Percentiles rank a stretch among this genome's conserved stretches.
Conservation (phyloP, 2,797 vertebrate species). For the Rhinella marina region DNA sequence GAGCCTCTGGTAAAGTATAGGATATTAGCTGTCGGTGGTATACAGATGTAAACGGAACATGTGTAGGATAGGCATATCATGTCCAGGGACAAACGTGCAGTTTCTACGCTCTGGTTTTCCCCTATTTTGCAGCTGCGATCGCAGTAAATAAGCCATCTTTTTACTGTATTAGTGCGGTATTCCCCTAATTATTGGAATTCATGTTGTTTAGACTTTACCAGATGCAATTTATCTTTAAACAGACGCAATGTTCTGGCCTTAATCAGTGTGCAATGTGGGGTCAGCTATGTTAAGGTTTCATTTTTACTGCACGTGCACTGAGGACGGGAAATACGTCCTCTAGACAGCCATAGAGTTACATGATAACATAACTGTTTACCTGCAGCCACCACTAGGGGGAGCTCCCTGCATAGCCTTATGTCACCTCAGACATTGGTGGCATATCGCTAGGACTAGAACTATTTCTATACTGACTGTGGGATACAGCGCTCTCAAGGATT, state of each 20-base stretch:
- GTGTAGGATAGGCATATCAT: not conserved
- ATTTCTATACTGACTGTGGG: no score
- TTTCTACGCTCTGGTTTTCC: conserved; percentile 3
- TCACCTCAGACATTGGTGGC: no score
- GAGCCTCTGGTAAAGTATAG: not conserved
- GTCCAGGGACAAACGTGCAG: not conserved
- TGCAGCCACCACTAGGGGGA: no score
- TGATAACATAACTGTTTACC: no score
- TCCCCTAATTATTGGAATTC: conserved; percentile 16
- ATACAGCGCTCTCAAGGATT: no score
- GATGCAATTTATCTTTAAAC: not conserved
- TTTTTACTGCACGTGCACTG: not conserved
- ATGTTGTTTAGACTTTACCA: not conserved
- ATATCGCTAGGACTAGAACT: no score
- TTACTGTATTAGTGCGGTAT: not conserved
- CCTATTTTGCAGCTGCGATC: not conserved
- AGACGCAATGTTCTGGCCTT: not conserved
- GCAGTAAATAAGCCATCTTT: not conserved
- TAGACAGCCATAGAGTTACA: no score
- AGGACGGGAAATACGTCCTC: not conserved
- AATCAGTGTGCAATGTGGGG: not conserved
- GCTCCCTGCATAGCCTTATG: no score
- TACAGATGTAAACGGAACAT: not conserved
- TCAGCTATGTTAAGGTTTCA: not conserved
- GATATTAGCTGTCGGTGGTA: not conserved